Percentiles rank a stretch among this genome's conserved stretches.
Conservation (phyloP, 2,888 invertebrate species). For the Slavum lentiscoides region DNA sequence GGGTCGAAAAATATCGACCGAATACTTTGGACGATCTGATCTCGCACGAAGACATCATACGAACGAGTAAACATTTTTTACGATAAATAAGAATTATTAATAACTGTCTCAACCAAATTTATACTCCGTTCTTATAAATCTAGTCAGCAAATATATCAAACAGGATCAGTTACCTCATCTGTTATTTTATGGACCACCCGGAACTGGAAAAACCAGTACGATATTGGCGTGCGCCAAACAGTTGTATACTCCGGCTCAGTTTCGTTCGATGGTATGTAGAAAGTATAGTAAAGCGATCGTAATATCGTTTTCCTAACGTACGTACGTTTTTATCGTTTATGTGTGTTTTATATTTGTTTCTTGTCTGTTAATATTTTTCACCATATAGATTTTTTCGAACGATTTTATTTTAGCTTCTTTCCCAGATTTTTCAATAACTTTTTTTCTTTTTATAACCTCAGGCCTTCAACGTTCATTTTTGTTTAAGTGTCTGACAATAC, state of each 20-base stretch:
- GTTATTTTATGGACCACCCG: slow-evolving; percentile 96
- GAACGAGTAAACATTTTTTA: slow-evolving; percentile 71
- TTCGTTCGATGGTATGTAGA: slow-evolving; percentile 83
- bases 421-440: too few relatives aligned
- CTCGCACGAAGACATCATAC: slow-evolving; percentile 95
- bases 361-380: too few relatives aligned
- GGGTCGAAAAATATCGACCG: slow-evolving; percentile 99
- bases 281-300: too few relatives aligned
- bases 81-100: too few relatives aligned
- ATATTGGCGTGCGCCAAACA: slow-evolving; percentile 93
- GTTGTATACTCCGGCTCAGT: slow-evolving; percentile 85
- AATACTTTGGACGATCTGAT: slow-evolving; percentile 87
- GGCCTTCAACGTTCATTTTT: too few relatives aligned
- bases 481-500: too few relatives aligned
- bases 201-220: slow-evolving; percentile 97
- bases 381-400: too few relatives aligned
- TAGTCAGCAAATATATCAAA: slow-evolving; percentile 84
- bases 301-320: too few relatives aligned
- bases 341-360: background rate
- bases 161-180: slow-evolving; percentile 93
- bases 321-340: background rate
- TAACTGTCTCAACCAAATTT: background rate
- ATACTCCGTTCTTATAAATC: slow-evolving; percentile 50
- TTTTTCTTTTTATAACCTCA: too few relatives aligned
- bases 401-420: too few relatives aligned